Base-by-base conservation (phyloP, 1,140 invertebrate species). In the Riptortus pedestris region DNA sequence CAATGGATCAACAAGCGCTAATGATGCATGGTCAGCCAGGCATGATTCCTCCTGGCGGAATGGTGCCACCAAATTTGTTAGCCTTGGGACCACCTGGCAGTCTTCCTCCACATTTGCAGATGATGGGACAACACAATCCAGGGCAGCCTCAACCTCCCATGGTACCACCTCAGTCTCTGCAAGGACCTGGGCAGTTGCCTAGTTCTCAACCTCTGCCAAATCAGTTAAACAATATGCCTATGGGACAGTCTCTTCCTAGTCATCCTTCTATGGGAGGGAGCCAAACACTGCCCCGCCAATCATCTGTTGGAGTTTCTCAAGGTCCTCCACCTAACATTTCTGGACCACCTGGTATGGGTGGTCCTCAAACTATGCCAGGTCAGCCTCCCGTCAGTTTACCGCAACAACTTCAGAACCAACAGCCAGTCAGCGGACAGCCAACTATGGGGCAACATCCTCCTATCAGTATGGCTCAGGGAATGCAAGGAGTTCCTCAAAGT, bases 361-460 rank as follows among this genome's bases (percentile, higher is more conserved):
- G 48, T 59, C 63, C 63, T 2, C 63, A 64, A 4, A 43, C 33
- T 51, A 31, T 51, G 9, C 51, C 20, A 55, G 51, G 24, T 24
- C 51, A 7, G 24, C 2, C 22, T 26, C 20, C 24, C 1, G 2
- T 55, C 3, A 26, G 24, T 27, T 18, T 18, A 11, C 45, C 45
- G 9, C 45, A 48, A 48, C 9, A 3, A 20, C 9, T 48, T n/a
- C 45, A 48, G 18, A n/a, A n/a, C 11, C 51, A 55, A 18, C 22
- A 18, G 14, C 5, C 26, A 24, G 26, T 4, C 24, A 24, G 12
- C 14, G 20, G 12, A 1, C 51, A 55, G 24, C 22, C 51, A 3
- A 22, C 26, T 12, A 18, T 24, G 26, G 51, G 51, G 1, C 51
- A 26, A 18, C n/a, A n/a, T n/a, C 9, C 45, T 9, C 22, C 51